Evolutionary conservation across 1,140 invertebrate genomes (phyloP), one percentile per base, ranked within the genome.

Genomic region (Nasonia longicornis): DNA sequence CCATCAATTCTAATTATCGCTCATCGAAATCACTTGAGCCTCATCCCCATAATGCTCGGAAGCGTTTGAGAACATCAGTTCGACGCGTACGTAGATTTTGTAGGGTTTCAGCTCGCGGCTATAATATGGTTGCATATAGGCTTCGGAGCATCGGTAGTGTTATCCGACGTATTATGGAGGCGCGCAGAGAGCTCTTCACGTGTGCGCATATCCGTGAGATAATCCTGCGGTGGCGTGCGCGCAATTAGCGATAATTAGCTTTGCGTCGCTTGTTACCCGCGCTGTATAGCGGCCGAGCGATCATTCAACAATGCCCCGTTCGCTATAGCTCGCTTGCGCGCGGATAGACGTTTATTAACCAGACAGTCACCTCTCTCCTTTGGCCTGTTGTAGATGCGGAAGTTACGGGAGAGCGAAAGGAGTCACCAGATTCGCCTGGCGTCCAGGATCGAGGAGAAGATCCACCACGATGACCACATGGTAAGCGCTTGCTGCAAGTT

Each of bases 371-470:
- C 29, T 48, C 45, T 16, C 81, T 38, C 64, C 42, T 77, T 72
- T 81, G 76, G 3, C 74, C 73, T 85, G 75, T 88, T 89, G 73
- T 85, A 89, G 89, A 88, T 89, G 88, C 87, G 87, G 83, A 89
- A 89, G 86, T 86, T 89, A 83, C 85, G 86, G 83, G 89, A 87
- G 82, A 89, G 83, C 84, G 87, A 89, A 84, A 87, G 84, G 70
- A 86, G 84, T 84, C 86, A 86, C 26, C 86, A 87, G 81, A 87
- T 88, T 86, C 86, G 86, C 74, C 79, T 88, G 78, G 84, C 84
- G 82, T 85, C 88, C 82, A 85, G 85, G 35, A 86, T 87, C 82
- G 87, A 88, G 70, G 87, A 89, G 80, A 88, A 89, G 82, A 86
- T 85, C 84, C 82, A 85, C 81, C 83, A 85, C n/a, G 84, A 86